These are phyloP conservation scores for Drosophila quadrilineata DNA, from an alignment of 1,140 invertebrate species.

Conservation along the genomic window DNA sequence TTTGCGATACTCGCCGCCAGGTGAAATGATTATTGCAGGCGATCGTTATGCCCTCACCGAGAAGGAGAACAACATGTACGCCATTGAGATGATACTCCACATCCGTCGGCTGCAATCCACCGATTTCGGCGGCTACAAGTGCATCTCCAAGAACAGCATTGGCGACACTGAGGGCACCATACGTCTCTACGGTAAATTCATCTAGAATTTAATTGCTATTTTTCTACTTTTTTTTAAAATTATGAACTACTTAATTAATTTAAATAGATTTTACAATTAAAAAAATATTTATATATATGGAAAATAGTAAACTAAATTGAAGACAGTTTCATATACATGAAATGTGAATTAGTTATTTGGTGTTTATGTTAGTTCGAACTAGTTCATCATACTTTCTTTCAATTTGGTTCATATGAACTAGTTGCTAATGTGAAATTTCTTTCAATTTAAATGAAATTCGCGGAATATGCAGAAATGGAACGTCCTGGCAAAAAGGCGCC, in stretches of 20 bases:
- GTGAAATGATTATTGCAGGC: constrained; percentile 92
- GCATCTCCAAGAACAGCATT: constrained; percentile 95
- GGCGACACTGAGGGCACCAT: constrained; percentile 94
- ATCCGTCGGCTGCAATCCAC: constrained; percentile 88
- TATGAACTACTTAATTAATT: too few species aligned
- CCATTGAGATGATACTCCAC: constrained; percentile 89
- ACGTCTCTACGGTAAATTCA: constrained; percentile 92
- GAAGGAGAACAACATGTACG: constrained; percentile 88
- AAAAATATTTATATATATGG: too few species aligned
- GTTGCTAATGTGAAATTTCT: not conserved
- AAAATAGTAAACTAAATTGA: too few species aligned
- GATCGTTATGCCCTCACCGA: constrained; percentile 90
- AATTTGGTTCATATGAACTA: not conserved
- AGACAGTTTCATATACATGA: too few species aligned
- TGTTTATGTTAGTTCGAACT: not conserved
- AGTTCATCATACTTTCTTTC: not conserved
- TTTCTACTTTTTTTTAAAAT: too few species aligned
- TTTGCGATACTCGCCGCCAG: constrained; percentile 80
- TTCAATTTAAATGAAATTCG: too few species aligned
- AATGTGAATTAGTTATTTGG: not conserved
- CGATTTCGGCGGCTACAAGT: constrained; percentile 95
- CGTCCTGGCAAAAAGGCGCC: constrained; percentile 65
- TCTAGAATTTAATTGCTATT: too few species aligned
- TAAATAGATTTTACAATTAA: too few species aligned
- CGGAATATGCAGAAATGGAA: constrained; percentile 77